Conservation (phyloP, 2,888 invertebrate genomes). For the Listrodromus nycthemerus region DNA sequence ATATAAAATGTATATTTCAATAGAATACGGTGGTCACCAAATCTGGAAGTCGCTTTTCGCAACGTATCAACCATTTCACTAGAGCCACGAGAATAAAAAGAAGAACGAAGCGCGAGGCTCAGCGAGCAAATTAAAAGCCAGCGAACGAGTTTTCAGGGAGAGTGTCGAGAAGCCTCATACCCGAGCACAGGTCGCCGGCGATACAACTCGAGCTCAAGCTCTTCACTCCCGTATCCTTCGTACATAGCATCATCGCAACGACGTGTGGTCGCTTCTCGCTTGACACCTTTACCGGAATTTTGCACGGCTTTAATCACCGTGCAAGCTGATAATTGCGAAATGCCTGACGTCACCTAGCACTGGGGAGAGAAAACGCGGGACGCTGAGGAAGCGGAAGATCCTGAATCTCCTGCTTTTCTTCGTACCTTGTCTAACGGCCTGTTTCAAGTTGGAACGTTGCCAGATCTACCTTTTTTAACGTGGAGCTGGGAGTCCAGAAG, state of each 20-base stretch:
- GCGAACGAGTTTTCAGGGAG: slow-evolving; percentile 44
- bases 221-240: slow-evolving; percentile 2
- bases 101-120: slow-evolving; percentile 2
- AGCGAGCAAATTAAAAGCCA: slow-evolving; percentile 31
- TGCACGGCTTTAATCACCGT: slow-evolving; percentile 48
- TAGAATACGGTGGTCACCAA: neutral
- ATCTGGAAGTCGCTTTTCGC: neutral
- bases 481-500: slow-evolving; percentile 56
- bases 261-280: slow-evolving; percentile 5
- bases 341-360: slow-evolving; percentile 11
- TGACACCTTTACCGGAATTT: slow-evolving; percentile 38
- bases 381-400: slow-evolving; percentile 5
- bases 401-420: slow-evolving; percentile 44
- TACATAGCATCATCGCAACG: neutral
- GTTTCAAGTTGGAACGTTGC: slow-evolving; percentile 59
- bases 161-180: slow-evolving; percentile 27
- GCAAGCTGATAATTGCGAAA: slow-evolving; percentile 62
- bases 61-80: neutral
- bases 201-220: slow-evolving; percentile 6
- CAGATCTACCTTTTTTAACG: slow-evolving; percentile 55
- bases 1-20: neutral
- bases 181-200: slow-evolving; percentile 14
- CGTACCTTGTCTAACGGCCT: slow-evolving; percentile 42
- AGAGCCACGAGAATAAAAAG: neutral
- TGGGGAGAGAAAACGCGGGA: neutral